phyloP scores from a whole-genome alignment of 2,888 invertebrate genomes.

The Myathropa florea region DNA sequence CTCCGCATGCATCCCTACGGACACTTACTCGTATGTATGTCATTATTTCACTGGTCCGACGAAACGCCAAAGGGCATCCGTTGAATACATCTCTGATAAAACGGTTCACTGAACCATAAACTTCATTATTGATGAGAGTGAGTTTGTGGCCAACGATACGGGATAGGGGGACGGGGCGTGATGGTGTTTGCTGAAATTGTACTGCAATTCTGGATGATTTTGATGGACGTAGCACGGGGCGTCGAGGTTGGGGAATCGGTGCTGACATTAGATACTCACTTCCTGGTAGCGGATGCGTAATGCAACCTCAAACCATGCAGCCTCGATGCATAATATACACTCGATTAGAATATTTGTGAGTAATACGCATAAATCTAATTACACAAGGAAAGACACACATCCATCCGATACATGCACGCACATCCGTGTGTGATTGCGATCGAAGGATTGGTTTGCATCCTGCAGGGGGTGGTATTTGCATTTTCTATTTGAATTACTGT shows the following conservation, averaged over 20 bases:
- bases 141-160: not conserved
- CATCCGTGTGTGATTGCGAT: not conserved
- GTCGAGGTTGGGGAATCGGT: not conserved
- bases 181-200: conserved; percentile 11
- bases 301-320: conserved; percentile 10
- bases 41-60: conserved; percentile 19
- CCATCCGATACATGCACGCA: not conserved
- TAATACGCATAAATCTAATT: conserved; percentile 49
- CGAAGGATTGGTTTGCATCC: conserved; percentile 15
- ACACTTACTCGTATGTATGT: not conserved
- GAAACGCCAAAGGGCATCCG: conserved; percentile 46
- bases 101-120: conserved; percentile 61
- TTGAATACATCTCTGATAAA: conserved; percentile 46
- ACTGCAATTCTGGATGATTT: conserved; percentile 4
- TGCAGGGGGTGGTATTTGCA: conserved; percentile 45
- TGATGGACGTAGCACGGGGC: not conserved
- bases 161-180: not conserved
- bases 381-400: conserved; percentile 1
- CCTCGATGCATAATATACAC: conserved; percentile 26
- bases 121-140: conserved; percentile 45
- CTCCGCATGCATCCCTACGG: not conserved
- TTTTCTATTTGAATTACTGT: conserved; percentile 54
- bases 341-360: conserved; percentile 51
- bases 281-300: conserved; percentile 1
- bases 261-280: not conserved